phyloP scores from a whole-genome alignment of 2,888 invertebrate species.

The Zhuqinia jingwanae region DNA sequence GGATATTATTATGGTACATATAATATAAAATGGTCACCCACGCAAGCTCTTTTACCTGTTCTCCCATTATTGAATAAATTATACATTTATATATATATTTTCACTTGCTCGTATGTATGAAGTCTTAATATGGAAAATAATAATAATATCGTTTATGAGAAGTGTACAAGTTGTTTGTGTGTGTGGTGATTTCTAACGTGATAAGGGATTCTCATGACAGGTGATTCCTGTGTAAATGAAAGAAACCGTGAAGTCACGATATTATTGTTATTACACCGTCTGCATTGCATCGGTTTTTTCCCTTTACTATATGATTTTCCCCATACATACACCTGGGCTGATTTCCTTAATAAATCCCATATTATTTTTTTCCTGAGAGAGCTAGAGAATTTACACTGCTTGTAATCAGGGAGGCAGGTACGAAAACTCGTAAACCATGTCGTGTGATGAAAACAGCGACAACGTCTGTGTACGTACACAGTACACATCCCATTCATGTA shows the following conservation, averaged over 20 bases:
- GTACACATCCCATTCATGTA: conserved; percentile 23
- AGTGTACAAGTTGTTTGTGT: not conserved
- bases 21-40: conserved; percentile 9
- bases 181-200: conserved; percentile 42
- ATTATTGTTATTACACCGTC: no score
- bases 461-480: not conserved
- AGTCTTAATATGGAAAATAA: no score
- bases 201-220: conserved; percentile 65
- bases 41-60: not conserved
- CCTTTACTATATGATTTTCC: not conserved
- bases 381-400: not conserved
- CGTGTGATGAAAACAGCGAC: not conserved
- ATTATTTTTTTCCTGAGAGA: conserved; percentile 1
- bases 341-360: conserved; percentile 29
- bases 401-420: not conserved
- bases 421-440: not conserved
- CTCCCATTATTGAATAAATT: not conserved
- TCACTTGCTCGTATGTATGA: no score
- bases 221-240: conserved; percentile 60
- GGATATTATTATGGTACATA: no score
- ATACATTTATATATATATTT: no score
- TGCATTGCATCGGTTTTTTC: no score
- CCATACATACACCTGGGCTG: not conserved
- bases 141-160: no score
- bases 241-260: conserved; percentile 65